phyloP scores from a whole-genome alignment of 2,888 invertebrate species.

The Amblyteles armatorius region DNA sequence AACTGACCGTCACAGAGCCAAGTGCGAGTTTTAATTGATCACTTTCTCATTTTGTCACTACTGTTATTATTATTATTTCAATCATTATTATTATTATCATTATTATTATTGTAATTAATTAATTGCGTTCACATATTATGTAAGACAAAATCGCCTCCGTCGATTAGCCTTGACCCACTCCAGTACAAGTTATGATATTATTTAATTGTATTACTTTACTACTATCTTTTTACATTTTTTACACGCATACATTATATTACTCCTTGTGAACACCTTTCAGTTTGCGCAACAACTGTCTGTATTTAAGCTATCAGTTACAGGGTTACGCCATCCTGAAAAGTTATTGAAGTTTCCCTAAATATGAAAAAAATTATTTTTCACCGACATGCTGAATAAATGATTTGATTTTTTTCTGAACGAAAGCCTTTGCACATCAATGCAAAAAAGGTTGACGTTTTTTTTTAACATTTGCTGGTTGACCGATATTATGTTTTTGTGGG shows the following conservation, averaged over 20 bases:
- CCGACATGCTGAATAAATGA: no score
- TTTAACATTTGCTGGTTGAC: no score
- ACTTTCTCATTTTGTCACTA: slow-evolving; percentile 64
- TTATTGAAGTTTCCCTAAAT: not conserved
- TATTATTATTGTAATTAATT: slow-evolving; percentile 10
- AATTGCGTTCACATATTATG: slow-evolving; percentile 46
- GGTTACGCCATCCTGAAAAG: slow-evolving; percentile 21
- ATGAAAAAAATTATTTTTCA: not conserved
- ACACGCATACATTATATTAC: slow-evolving; percentile 43
- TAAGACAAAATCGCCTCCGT: slow-evolving; percentile 47
- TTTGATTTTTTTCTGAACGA: no score
- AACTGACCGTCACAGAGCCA: slow-evolving; percentile 50
- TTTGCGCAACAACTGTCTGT: not conserved
- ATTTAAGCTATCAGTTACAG: not conserved
- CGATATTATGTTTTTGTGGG: no score
- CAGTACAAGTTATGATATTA: slow-evolving; percentile 66
- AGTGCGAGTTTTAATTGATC: slow-evolving; percentile 65
- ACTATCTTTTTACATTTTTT: slow-evolving; percentile 52
- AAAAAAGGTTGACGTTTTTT: no score
- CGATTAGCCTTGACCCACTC: slow-evolving; percentile 60
- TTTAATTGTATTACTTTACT: slow-evolving; percentile 48
- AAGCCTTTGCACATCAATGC: no score
- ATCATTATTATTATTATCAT: slow-evolving; percentile 45
- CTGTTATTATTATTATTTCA: slow-evolving; percentile 54
- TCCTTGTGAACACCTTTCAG: slow-evolving; percentile 19